A percentile compares a stretch with the other conserved stretches of the same genome.
Evolutionary conservation across 2,888 invertebrate genomes (phyloP).

Genomic region (Ochropacha duplaris): DNA sequence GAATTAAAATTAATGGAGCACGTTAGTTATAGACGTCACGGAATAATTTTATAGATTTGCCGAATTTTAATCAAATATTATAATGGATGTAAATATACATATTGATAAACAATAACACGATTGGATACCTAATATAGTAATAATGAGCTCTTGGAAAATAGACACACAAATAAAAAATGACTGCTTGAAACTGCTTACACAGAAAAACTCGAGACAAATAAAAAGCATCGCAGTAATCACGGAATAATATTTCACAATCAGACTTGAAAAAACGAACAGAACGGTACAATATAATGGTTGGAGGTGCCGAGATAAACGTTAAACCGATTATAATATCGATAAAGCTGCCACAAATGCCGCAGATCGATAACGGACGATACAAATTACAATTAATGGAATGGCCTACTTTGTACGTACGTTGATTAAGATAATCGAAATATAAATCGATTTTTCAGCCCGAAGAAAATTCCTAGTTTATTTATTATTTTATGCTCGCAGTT

Average conservation of each 20-base stretch:
- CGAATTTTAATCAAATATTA: conserved; percentile 26
- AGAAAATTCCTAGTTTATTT: background rate
- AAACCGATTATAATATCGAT: conserved; percentile 47
- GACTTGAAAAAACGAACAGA: background rate
- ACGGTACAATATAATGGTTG: conserved; percentile 18
- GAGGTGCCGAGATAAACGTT: conserved; percentile 24
- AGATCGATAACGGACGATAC: conserved; percentile 20
- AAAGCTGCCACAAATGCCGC: conserved; percentile 24
- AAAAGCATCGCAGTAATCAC: background rate
- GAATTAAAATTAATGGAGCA: conserved; percentile 40
- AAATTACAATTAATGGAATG: conserved; percentile 13
- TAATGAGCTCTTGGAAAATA: background rate
- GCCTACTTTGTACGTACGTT: conserved; percentile 1
- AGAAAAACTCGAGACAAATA: background rate
- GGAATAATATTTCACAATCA: conserved; percentile 6
- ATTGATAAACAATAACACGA: conserved; percentile 44
- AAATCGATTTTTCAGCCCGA: background rate
- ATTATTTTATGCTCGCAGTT: no score
- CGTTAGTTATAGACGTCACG: conserved; percentile 40
- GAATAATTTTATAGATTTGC: conserved; percentile 43
- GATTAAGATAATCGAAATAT: background rate
- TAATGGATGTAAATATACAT: conserved; percentile 21
- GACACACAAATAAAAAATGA: no score
- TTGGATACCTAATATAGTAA: conserved; percentile 9
- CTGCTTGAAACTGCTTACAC: background rate